Base-by-base conservation (phyloP, 92 coral and sea anemone genomes). In the Epizoanthus rinbou region DNA sequence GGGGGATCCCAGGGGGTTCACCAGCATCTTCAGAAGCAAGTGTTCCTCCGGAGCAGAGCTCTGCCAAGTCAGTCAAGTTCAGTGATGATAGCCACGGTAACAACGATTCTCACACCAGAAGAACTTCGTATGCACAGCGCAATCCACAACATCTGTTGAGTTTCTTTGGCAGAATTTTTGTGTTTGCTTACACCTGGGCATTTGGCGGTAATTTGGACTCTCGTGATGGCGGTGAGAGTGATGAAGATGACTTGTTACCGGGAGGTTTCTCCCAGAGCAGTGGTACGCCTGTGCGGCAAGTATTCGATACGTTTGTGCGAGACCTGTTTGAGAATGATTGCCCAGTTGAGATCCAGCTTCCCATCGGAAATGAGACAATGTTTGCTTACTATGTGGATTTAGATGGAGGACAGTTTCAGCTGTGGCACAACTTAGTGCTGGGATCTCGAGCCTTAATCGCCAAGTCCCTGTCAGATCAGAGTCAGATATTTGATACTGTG, bases 141-240 rank as follows among this genome's bases (percentile, higher is more conserved):
- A 88, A 90, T 58, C 97, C 93, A 23, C 67, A 85, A 10, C 93
- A 88, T 57, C 81, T 92, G 33, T 64, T 68, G 54, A 74, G 79
- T 25, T 92, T 96, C 70, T 74, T 96, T 21, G 92, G 93, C 33
- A 94, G 90, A 73, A 82, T 96, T 6, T 96, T 78, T 71, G 93
- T 96, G 60, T 96, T 96, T 76, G 96, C 99, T 1, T 96, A 54
- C 90, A 96, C 99, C 4, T 96, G 99, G 99, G 91, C 99, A 2
- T 91, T 91, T 58, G 99, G 98, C 6, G 98, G 99, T 2, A 85
- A 85, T 57, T 82, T 94, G 14, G 91, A 73, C 24, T 89, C 90
- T 24, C 80, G 80, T 39, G 69, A 76, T 41, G 86, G 78, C 18
- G 86, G 67, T 9, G 87, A 87, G 1, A 91, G 87, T 21, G 96